Evolutionary conservation across 2,888 invertebrate species (phyloP).

Genomic region (Leptinotarsa peninsularis): DNA sequence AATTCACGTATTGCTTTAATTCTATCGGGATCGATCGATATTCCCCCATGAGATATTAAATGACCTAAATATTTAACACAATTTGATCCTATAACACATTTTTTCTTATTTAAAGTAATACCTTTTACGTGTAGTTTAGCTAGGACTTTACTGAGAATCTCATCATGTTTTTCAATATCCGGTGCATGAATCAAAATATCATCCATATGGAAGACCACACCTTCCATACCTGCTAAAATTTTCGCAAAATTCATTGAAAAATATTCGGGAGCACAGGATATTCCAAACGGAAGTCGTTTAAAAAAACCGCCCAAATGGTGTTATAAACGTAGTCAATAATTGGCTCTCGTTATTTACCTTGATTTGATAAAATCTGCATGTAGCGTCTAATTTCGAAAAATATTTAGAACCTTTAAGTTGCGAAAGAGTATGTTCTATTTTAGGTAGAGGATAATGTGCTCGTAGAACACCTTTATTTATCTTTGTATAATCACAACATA

Average conservation of each 20-base stretch:
- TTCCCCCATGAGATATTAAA: no score
- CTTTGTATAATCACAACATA: constrained; percentile 41
- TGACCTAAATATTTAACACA: no score
- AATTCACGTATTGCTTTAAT: no score
- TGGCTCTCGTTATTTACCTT: constrained; percentile 5
- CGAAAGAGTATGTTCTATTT: constrained; percentile 47
- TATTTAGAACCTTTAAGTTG: constrained; percentile 44
- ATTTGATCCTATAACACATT: not conserved
- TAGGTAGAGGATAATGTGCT: constrained; percentile 46
- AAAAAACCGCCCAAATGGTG: not conserved
- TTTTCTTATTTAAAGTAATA: not conserved
- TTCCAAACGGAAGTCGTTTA: not conserved
- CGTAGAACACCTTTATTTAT: constrained; percentile 44
- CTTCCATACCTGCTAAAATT: not conserved
- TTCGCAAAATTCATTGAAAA: not conserved
- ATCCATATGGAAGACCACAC: not conserved
- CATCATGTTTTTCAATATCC: not conserved
- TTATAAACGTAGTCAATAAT: constrained; percentile 9
- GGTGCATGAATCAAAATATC: not conserved
- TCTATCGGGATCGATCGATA: no score
- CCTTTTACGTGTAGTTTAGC: not conserved
- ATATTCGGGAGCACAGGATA: not conserved
- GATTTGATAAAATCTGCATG: constrained; percentile 33
- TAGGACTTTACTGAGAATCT: not conserved
- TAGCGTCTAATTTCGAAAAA: constrained; percentile 51